phyloP scores from a whole-genome alignment of 2,888 invertebrate genomes.

The Clepsis dumicolana region DNA sequence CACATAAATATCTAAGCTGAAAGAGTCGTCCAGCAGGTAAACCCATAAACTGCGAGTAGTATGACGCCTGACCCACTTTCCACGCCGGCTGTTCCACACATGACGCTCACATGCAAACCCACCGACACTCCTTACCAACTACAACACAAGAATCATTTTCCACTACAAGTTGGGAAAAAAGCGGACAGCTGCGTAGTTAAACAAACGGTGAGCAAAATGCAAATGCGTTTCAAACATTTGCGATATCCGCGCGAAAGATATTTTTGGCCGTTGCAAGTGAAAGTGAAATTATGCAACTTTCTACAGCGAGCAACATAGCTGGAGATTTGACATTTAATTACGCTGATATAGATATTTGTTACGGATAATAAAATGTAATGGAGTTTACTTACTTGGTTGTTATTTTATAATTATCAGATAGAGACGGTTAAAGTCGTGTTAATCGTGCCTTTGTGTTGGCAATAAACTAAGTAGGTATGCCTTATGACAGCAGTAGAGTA shows the following conservation, averaged over 20 bases:
- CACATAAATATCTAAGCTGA: slow-evolving; percentile 65
- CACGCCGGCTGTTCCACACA: slow-evolving; percentile 62
- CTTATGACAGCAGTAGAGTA: not conserved
- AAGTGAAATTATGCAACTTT: slow-evolving; percentile 85
- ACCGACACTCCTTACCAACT: slow-evolving; percentile 54
- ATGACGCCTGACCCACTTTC: slow-evolving; percentile 83
- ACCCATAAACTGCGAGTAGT: slow-evolving; percentile 80
- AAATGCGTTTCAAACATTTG: slow-evolving; percentile 74
- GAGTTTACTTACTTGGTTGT: slow-evolving; percentile 6
- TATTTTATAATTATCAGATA: not conserved
- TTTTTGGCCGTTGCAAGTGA: slow-evolving; percentile 73
- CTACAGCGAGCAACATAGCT: slow-evolving; percentile 57
- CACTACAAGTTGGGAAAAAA: slow-evolving; percentile 50
- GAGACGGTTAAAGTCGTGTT: not conserved
- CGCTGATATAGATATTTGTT: slow-evolving; percentile 41
- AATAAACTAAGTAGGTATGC: not conserved
- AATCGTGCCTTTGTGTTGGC: not conserved
- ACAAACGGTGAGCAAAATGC: slow-evolving; percentile 65
- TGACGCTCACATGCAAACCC: slow-evolving; percentile 55
- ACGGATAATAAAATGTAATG: slow-evolving; percentile 24
- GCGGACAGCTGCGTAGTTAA: slow-evolving; percentile 63
- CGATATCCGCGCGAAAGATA: slow-evolving; percentile 68
- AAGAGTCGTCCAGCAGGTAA: slow-evolving; percentile 64
- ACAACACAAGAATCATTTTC: slow-evolving; percentile 65
- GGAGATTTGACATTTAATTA: slow-evolving; percentile 44